Evolutionary conservation across 2,888 invertebrate species (phyloP).

Genomic region (Phalera bucephala): DNA sequence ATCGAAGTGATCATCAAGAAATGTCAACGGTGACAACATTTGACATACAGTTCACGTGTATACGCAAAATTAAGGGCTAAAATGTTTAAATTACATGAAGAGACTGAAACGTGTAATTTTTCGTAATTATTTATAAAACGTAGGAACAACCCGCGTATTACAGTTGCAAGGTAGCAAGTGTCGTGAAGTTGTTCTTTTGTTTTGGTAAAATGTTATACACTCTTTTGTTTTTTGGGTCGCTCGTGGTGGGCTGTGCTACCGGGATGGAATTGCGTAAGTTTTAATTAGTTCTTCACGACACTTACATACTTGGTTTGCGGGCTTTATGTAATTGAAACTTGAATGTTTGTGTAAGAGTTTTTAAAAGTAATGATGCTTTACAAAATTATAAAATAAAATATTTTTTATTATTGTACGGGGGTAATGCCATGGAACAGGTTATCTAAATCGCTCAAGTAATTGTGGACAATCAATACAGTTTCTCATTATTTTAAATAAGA

Average conservation of each 20-base stretch:
- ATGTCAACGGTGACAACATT: slow-evolving; percentile 2
- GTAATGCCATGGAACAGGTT: no score
- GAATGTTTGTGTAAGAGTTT: no score
- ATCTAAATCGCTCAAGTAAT: no score
- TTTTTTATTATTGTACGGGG: no score
- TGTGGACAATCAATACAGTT: no score
- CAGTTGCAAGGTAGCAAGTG: slow-evolving; percentile 36
- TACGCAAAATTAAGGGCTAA: slow-evolving; percentile 31
- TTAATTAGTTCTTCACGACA: slow-evolving; percentile 25
- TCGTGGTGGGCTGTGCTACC: slow-evolving; percentile 28
- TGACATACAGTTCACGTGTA: slow-evolving; percentile 30
- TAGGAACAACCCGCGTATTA: slow-evolving; percentile 21
- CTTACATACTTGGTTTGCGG: neutral
- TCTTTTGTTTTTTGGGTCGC: slow-evolving; percentile 25
- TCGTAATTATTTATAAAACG: slow-evolving; percentile 51
- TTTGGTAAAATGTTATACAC: slow-evolving; percentile 30
- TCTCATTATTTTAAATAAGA: no score
- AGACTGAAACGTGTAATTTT: slow-evolving; percentile 50
- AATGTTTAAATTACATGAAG: slow-evolving; percentile 38
- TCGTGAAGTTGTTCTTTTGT: slow-evolving; percentile 27
- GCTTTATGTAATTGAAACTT: no score
- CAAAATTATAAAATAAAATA: no score
- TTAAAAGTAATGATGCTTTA: no score
- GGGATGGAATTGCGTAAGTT: slow-evolving; percentile 55
- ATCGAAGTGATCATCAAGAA: slow-evolving; percentile 1